A percentile compares a stretch with the other conserved stretches of the same genome.
These are phyloP conservation scores for Saccostrea echinata DNA, from an alignment of 1,140 invertebrate genomes.

Conservation along the genomic window DNA sequence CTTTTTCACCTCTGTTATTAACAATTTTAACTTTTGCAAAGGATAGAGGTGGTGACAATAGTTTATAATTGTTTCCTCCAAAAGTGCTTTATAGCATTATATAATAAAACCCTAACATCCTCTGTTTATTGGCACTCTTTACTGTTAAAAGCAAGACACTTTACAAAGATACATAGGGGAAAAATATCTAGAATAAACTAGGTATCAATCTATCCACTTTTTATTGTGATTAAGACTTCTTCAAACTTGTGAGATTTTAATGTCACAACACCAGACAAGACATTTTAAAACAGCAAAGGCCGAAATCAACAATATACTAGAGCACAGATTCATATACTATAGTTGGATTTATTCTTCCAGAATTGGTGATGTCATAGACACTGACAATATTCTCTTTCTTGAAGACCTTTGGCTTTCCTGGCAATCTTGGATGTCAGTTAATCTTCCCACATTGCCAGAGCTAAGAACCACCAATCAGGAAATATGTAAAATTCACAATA, in stretches of 20 bases:
- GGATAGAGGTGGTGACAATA: too few relatives aligned
- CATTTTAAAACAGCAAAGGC: constrained; percentile 42
- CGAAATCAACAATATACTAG: constrained; percentile 48
- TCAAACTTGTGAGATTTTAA: constrained; percentile 46
- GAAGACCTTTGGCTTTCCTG: neutral
- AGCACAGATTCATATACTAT: constrained; percentile 42
- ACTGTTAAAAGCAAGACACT: constrained; percentile 56
- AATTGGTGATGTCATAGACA: constrained; percentile 22
- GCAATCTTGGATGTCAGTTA: neutral
- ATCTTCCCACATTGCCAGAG: neutral
- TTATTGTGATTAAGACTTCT: constrained; percentile 41
- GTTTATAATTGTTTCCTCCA: too few relatives aligned
- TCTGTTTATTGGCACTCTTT: constrained; percentile 45
- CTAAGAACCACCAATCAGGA: constrained; percentile 1
- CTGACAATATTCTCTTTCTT: neutral
- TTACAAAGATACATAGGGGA: constrained; percentile 46
- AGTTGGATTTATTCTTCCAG: constrained; percentile 29
- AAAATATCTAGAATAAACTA: constrained; percentile 54
- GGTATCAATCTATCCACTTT: constrained; percentile 41
- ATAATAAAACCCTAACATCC: neutral
- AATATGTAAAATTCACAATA: constrained; percentile 31
- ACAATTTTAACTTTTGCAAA: too few relatives aligned
- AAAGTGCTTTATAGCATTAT: too few relatives aligned
- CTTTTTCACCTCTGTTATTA: too few relatives aligned
- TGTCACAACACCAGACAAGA: constrained; percentile 55